Evolutionary conservation across 2,888 invertebrate genomes (phyloP).

Genomic region (Chorisops tibialis): DNA sequence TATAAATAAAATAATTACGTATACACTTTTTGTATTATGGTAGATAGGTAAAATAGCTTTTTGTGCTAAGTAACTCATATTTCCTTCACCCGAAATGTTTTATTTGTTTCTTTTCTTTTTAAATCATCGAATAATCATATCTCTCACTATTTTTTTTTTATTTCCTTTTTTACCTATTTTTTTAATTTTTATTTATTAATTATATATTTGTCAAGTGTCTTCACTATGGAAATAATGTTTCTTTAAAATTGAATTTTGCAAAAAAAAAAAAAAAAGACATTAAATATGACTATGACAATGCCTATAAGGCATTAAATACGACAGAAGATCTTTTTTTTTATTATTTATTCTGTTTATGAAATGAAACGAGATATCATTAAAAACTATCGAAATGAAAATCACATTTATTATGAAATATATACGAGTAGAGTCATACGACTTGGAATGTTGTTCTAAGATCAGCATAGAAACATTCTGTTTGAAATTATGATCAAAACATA

Average conservation of each 20-base stretch:
- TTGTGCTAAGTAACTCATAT: background rate
- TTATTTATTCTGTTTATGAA: no score
- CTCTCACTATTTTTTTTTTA: background rate
- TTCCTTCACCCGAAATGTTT: background rate
- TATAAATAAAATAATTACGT: no score
- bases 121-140: background rate
- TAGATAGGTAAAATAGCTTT: slow-evolving; percentile 20
- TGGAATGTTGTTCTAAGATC: slow-evolving; percentile 1
- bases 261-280: background rate
- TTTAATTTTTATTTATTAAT: background rate
- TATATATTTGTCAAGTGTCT: background rate
- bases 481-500: slow-evolving; percentile 24
- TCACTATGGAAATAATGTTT: background rate
- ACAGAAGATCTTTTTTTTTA: no score
- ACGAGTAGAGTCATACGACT: no score
- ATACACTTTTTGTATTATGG: slow-evolving; percentile 16
- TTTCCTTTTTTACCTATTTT: background rate
- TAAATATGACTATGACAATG: no score
- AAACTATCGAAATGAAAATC: no score
- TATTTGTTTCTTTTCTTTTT: background rate
- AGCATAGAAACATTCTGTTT: slow-evolving; percentile 5
- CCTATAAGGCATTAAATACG: no score
- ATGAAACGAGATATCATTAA: no score
- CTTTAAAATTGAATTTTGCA: background rate
- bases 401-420: no score